phyloP scores from a whole-genome alignment of 1,140 invertebrate genomes.

The Eubasilissa regina region DNA sequence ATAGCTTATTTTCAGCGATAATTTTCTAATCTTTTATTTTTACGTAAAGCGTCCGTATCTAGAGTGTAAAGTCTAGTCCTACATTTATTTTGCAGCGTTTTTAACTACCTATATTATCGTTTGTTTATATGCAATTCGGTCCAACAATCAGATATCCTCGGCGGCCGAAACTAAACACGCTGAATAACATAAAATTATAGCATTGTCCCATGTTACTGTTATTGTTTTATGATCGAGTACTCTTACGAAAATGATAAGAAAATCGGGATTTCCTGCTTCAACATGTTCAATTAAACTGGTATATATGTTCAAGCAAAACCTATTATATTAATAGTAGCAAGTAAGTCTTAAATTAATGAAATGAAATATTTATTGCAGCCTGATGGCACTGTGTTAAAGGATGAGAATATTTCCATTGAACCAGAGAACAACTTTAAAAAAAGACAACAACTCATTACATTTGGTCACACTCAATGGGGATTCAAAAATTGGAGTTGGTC shows the following conservation, averaged over 20 bases:
- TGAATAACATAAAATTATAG: background rate
- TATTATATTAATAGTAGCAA: constrained; percentile 16
- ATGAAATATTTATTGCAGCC: constrained; percentile 62
- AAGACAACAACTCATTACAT: constrained; percentile 69
- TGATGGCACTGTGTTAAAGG: constrained; percentile 60
- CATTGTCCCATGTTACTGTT: constrained; percentile 9
- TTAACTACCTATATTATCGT: background rate
- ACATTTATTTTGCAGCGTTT: background rate
- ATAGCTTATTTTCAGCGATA: constrained; percentile 18
- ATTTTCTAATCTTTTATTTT: background rate
- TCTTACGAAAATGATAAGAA: constrained; percentile 65
- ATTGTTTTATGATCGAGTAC: constrained; percentile 19
- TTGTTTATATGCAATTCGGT: background rate
- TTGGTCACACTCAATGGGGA: constrained; percentile 70
- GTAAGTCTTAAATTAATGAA: constrained; percentile 6
- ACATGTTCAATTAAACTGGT: constrained; percentile 70
- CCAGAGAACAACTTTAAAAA: constrained; percentile 61
- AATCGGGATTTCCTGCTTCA: constrained; percentile 66
- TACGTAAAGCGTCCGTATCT: no score
- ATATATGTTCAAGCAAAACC: constrained; percentile 50
- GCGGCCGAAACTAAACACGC: constrained; percentile 32
- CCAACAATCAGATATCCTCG: constrained; percentile 40
- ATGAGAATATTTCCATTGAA: constrained; percentile 62
- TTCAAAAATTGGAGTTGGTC: constrained; percentile 72
- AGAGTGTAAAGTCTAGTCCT: constrained; percentile 3